Percentiles rank a stretch among this genome's conserved stretches.
phyloP scores from a whole-genome alignment of 1,140 invertebrate genomes.

The Callitettix versicolor region DNA sequence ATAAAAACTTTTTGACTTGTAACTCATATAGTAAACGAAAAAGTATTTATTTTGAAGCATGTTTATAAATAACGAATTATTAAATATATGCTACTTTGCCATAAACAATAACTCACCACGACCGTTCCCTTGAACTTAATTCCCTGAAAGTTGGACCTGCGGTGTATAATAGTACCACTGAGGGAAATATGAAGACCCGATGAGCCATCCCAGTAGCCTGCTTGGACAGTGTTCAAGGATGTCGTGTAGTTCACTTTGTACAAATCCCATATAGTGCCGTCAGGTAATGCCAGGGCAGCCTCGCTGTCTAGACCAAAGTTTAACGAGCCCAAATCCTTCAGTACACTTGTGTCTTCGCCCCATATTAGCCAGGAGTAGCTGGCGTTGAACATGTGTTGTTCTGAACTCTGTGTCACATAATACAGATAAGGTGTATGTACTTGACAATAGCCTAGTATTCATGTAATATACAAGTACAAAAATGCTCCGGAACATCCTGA shows the following conservation, averaged over 20 bases:
- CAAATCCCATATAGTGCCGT: neutral
- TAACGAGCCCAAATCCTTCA: neutral
- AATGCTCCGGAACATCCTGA: too few relatives aligned
- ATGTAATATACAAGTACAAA: neutral
- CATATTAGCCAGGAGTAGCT: neutral
- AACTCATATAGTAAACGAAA: too few relatives aligned
- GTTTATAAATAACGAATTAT: neutral
- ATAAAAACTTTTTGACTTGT: too few relatives aligned
- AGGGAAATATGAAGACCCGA: neutral
- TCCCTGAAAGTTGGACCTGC: too few relatives aligned
- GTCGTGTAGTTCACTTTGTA: conserved; percentile 9
- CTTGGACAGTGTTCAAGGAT: neutral
- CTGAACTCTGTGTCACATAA: too few relatives aligned
- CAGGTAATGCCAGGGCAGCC: neutral
- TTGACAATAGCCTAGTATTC: neutral
- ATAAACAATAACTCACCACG: conserved; percentile 1
- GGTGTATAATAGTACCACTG: neutral
- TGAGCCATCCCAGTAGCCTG: neutral
- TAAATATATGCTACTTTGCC: neutral
- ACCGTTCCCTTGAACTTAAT: neutral
- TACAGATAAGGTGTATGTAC: neutral
- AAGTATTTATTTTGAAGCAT: too few relatives aligned
- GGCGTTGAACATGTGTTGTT: too few relatives aligned
- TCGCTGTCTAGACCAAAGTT: conserved; percentile 6
- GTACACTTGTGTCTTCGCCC: neutral